A percentile compares a stretch with the other conserved stretches of the same genome.
phyloP scores from a whole-genome alignment of 2,113 vertebrate genomes.

The Lophochroa leadbeateri region DNA sequence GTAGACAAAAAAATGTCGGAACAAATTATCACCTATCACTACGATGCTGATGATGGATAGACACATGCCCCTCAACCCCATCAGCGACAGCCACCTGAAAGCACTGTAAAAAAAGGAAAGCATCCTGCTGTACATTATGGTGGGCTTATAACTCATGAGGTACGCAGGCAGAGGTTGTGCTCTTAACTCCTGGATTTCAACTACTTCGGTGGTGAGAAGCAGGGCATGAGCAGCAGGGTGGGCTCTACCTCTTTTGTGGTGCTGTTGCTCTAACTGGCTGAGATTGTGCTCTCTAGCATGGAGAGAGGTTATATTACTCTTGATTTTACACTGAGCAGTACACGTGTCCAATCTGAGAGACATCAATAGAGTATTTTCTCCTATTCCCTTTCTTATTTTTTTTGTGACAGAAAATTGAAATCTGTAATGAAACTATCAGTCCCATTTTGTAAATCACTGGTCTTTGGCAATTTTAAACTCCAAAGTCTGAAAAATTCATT shows the following conservation, averaged over 20 bases:
- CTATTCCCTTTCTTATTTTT: background rate
- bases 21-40: accelerated
- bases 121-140: accelerated
- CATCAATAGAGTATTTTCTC: background rate
- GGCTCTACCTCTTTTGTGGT: accelerated
- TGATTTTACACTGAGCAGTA: constrained; percentile 39
- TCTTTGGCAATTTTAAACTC: constrained; percentile 57
- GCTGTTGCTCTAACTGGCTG: background rate
- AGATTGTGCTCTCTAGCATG: background rate
- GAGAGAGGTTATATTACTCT: background rate
- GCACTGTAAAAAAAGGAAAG: background rate
- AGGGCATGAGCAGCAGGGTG: background rate
- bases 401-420: constrained; percentile 51
- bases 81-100: accelerated
- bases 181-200: background rate
- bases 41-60: accelerated
- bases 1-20: background rate
- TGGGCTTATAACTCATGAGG: accelerated
- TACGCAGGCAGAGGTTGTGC: accelerated
- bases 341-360: constrained; percentile 13
- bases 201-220: background rate
- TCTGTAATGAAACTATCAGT: background rate
- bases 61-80: background rate
- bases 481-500: constrained; percentile 67
- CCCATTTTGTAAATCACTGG: background rate